Conservation (phyloP, 2,888 invertebrate genomes). For the Amphipyra tragopoginis region DNA sequence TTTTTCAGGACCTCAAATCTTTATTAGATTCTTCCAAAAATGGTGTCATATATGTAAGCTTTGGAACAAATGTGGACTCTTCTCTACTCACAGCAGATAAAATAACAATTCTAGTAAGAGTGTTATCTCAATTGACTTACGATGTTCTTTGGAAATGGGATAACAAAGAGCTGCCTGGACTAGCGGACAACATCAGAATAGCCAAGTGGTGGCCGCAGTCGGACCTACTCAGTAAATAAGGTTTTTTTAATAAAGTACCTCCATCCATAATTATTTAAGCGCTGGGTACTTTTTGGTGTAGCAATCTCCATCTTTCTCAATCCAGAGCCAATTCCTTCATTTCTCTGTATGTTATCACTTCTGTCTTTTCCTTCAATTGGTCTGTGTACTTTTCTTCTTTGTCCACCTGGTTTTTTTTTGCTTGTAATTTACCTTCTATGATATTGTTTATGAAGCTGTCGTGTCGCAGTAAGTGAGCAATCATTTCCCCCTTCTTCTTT, state of each 20-base stretch:
- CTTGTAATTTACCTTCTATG: no score
- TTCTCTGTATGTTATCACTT: no score
- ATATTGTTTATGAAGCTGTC: no score
- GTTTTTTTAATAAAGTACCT: neutral
- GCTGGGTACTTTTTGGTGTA: no score
- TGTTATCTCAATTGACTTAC: constrained; percentile 76
- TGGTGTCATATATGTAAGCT: constrained; percentile 82
- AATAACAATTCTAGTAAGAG: constrained; percentile 67
- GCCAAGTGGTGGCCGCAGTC: constrained; percentile 67
- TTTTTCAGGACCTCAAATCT: constrained; percentile 63
- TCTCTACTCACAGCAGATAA: constrained; percentile 67
- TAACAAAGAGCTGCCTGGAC: constrained; percentile 34
- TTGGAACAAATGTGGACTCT: constrained; percentile 78
- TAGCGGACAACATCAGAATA: constrained; percentile 74
- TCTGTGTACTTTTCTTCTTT: no score
- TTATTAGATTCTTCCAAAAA: constrained; percentile 75
- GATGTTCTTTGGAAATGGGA: constrained; percentile 76
- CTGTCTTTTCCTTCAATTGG: no score
- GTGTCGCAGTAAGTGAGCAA: no score
- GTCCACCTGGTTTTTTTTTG: no score
- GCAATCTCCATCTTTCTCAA: no score
- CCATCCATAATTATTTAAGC: no score
- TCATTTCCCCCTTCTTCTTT: no score
- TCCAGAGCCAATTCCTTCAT: no score
- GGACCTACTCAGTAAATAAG: constrained; percentile 30